These are phyloP conservation scores for Gymnocypris eckloni DNA, from an alignment of 2,797 vertebrate species.

Conservation along the genomic window DNA sequence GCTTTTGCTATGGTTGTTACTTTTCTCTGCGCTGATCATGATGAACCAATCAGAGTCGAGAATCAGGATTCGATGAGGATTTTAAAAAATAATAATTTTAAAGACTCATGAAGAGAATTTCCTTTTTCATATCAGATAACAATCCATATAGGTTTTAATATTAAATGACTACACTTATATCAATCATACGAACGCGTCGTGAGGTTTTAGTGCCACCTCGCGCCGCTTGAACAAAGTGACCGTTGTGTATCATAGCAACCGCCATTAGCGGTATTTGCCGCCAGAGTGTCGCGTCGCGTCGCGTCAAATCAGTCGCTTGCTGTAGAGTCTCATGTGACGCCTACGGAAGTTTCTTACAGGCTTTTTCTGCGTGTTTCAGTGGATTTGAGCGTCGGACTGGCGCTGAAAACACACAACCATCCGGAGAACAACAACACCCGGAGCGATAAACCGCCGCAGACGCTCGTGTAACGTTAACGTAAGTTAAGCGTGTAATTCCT, in stretches of 20 bases:
- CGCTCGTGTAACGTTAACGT: not conserved
- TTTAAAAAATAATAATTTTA: not conserved
- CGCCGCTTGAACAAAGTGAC: not conserved
- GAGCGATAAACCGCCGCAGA: not conserved
- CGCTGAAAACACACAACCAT: not conserved
- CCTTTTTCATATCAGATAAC: not conserved
- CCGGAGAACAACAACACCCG: not conserved
- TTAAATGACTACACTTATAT: not conserved
- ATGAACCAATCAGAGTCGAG: not conserved
- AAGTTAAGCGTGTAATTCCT: not conserved
- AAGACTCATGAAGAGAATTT: not conserved
- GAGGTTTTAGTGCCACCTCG: not conserved
- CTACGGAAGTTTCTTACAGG: slow-evolving; percentile 8
- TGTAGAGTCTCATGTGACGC: slow-evolving; percentile 9
- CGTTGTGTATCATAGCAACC: slow-evolving; percentile 7
- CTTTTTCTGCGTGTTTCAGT: not conserved
- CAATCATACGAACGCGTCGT: not conserved
- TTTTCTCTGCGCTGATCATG: not conserved
- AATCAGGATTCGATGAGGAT: not conserved
- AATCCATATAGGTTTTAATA: not conserved
- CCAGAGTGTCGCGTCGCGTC: not conserved
- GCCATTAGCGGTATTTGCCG: not conserved
- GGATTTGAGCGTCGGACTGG: not conserved
- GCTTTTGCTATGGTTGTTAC: not conserved
- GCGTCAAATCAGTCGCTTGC: not conserved